Conservation (phyloP, 2,888 invertebrate genomes). For the Lithophane ornitopus region DNA sequence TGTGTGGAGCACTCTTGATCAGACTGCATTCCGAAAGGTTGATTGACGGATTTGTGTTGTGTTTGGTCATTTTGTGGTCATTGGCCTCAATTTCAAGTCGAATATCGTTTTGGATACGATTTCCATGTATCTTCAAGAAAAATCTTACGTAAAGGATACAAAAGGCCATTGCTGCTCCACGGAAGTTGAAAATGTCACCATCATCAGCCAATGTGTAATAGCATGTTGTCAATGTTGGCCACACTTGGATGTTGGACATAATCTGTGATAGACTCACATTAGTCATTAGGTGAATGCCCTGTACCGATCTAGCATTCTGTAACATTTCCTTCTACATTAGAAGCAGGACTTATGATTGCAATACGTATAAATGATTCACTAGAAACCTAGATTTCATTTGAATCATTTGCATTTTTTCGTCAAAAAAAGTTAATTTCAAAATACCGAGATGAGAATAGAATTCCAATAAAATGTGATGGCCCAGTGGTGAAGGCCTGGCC, state of each 20-base stretch:
- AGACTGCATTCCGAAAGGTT: slow-evolving; percentile 55
- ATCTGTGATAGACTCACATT: neutral
- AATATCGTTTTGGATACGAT: neutral
- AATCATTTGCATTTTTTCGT: slow-evolving; percentile 10
- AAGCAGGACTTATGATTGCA: slow-evolving; percentile 17
- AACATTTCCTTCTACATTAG: neutral
- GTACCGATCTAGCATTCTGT: neutral
- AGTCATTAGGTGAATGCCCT: neutral
- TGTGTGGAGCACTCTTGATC: slow-evolving; percentile 33
- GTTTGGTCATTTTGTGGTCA: slow-evolving; percentile 45
- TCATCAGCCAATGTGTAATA: neutral
- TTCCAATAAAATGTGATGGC: neutral
- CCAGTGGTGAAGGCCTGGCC: no score
- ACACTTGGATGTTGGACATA: neutral
- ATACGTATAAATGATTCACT: slow-evolving; percentile 9
- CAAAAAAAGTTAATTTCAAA: slow-evolving; percentile 11
- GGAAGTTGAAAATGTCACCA: neutral
- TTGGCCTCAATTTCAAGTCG: slow-evolving; percentile 12
- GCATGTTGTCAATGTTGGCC: neutral
- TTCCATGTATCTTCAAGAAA: neutral
- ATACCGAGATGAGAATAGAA: neutral
- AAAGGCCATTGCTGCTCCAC: neutral
- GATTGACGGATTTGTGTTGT: slow-evolving; percentile 48
- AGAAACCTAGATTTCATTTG: slow-evolving; percentile 9
- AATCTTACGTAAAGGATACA: no score